Conservation (phyloP, 2,797 vertebrate genomes). For the Lerista edwardsae region DNA sequence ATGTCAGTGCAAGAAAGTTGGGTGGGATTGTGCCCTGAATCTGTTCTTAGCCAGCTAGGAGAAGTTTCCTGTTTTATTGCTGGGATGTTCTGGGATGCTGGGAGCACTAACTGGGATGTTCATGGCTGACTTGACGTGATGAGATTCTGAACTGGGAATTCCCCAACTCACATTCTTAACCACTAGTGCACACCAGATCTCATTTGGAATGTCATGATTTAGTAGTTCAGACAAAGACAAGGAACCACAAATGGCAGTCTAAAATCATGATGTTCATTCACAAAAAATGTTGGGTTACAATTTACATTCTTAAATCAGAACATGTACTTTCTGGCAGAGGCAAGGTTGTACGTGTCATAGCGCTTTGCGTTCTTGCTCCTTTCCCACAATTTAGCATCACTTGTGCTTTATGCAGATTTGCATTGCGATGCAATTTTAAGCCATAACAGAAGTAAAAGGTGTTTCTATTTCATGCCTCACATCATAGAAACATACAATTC, state of each 20-base stretch:
- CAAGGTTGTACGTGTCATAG: background rate
- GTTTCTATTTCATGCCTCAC: constrained; percentile 22
- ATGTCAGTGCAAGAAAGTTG: too few relatives aligned
- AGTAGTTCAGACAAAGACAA: background rate
- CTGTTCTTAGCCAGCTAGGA: too few relatives aligned
- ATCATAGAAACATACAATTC: constrained; percentile 45
- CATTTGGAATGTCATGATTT: background rate
- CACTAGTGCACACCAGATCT: background rate
- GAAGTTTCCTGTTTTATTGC: too few relatives aligned
- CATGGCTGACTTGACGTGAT: background rate
- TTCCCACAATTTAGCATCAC: background rate
- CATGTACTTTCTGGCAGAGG: background rate
- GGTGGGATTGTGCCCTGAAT: too few relatives aligned
- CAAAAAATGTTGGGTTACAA: background rate
- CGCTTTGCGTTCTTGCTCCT: background rate
- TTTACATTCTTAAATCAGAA: background rate
- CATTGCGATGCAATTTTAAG: constrained; percentile 26
- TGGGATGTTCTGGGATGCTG: too few relatives aligned
- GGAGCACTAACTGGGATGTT: background rate
- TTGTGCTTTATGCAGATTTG: constrained; percentile 27
- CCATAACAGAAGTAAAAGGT: constrained; percentile 48
- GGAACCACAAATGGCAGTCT: background rate
- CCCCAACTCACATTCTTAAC: background rate
- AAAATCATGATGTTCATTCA: background rate
- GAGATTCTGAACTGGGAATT: background rate